A percentile compares a stretch with the other conserved stretches of the same genome.
Evolutionary conservation across 2,113 vertebrate species (phyloP).

Genomic region (Equus przewalskii): DNA sequence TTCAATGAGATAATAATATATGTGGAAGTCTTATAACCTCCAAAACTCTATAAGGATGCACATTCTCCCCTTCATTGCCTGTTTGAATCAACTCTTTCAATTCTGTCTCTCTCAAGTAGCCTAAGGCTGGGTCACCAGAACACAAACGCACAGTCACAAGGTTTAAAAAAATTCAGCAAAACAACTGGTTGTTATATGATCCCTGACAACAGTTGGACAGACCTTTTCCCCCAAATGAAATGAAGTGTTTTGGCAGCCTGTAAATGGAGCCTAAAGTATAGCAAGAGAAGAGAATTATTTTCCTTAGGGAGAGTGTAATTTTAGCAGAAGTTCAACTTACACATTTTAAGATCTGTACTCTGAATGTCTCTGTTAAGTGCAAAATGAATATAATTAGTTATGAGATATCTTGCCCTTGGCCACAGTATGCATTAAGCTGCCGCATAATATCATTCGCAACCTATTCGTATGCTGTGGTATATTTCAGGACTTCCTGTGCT

Average conservation of each 20-base stretch:
- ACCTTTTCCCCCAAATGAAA: constrained; percentile 62
- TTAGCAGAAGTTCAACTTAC: constrained; percentile 69
- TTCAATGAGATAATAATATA: constrained; percentile 23
- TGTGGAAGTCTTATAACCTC: background rate
- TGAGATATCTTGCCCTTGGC: constrained; percentile 66
- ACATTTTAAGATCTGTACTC: constrained; percentile 63
- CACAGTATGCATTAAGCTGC: background rate
- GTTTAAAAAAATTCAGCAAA: constrained; percentile 6
- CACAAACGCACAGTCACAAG: constrained; percentile 45
- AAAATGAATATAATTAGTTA: constrained; percentile 79
- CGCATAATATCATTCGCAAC: constrained; percentile 52
- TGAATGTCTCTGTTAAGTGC: constrained; percentile 66
- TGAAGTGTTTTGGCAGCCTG: constrained; percentile 65
- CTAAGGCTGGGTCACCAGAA: constrained; percentile 29
- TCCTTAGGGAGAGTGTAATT: constrained; percentile 61
- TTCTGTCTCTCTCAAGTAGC: background rate
- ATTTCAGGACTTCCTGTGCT: constrained; percentile 62
- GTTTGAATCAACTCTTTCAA: constrained; percentile 49
- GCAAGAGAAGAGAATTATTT: constrained; percentile 60
- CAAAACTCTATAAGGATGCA: background rate
- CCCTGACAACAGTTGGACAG: constrained; percentile 66
- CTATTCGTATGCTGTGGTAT: constrained; percentile 40
- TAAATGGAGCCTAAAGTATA: constrained; percentile 11
- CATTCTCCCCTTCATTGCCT: background rate
- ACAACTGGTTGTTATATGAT: constrained; percentile 75